Conservation (phyloP, 2,888 invertebrate genomes). For the Andrena dorsata region DNA sequence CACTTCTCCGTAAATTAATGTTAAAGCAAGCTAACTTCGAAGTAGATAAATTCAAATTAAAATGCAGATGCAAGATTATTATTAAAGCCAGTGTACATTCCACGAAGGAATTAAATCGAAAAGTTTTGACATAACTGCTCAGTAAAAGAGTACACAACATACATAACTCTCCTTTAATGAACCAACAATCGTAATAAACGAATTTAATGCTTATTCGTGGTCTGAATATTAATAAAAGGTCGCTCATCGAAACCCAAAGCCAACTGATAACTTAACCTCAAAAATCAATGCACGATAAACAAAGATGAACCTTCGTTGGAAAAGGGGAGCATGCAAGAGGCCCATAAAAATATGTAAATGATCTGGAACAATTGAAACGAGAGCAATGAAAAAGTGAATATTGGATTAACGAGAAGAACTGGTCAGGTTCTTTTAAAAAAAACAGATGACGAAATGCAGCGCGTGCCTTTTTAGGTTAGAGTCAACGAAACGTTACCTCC, state of each 20-base stretch:
- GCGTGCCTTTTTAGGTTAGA: conserved; percentile 56
- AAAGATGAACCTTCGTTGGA: conserved; percentile 19
- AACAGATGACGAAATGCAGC: conserved; percentile 28
- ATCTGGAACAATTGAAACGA: conserved; percentile 14
- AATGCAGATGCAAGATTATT: not conserved
- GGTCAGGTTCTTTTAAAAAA: conserved; percentile 8
- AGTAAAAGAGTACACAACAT: not conserved
- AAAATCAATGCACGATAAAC: conserved; percentile 50
- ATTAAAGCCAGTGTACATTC: conserved; percentile 10
- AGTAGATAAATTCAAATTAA: not conserved
- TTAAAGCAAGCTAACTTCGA: not conserved
- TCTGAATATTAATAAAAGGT: conserved; percentile 2
- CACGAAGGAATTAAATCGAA: conserved; percentile 14
- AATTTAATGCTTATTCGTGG: conserved; percentile 11
- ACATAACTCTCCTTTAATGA: not conserved
- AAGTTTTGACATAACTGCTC: not conserved
- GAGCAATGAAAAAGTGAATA: not conserved
- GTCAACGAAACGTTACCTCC: conserved; percentile 30
- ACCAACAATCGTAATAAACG: not conserved
- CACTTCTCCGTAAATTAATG: not conserved
- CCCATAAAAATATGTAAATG: not conserved
- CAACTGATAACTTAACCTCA: conserved; percentile 49
- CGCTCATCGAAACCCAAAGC: conserved; percentile 11
- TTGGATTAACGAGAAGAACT: not conserved
- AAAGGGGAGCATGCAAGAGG: not conserved